Evolutionary conservation across 2,797 vertebrate genomes (phyloP), one percentile per base, ranked within the genome.

Genomic region (Parauchenoglanis ngamensis): DNA sequence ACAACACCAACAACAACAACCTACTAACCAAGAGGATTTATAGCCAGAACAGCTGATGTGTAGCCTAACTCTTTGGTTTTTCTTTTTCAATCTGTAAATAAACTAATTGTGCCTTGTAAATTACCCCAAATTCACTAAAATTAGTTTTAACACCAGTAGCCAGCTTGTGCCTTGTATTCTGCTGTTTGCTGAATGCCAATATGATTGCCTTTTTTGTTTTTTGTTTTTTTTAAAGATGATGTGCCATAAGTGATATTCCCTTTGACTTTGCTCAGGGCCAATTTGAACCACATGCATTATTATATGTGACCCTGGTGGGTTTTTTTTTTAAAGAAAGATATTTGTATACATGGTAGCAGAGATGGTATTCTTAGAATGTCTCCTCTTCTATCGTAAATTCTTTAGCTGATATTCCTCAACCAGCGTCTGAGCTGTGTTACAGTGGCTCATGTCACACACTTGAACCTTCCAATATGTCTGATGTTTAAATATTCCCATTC

Each of bases 91-190:
- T 94, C 82, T 98, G 97, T 97, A 97, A 95, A 97, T 97, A 96
- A 97, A 97, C 96, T 97, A 97, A 97, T 96, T 94, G 92, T 96
- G 96, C 96, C 96, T 96, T 97, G 96, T 97, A 96, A 95, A 96
- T 96, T 94, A 95, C 96, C 91, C 85, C 89, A 91, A 95, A 93
- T 94, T 93, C 93, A 96, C 97, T 96, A 96, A 61, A 96, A 94
- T 92, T 93, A 94, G 91, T 94, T 86, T 86, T 91, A 97, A 96
- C 97, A 96, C 91, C 94, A 93, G 94, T 94, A 73, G 92, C 91
- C 89, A 93, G 97, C 97, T 96, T 97, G 93, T 95, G 96, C 96
- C 92, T 95, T 95, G 92, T 96, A 94, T 94, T 95, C 94, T 95
- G 94, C 96, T 94, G 96, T 96, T 97, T 97, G 96, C 96, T 95